Base-by-base conservation (phyloP, 2,888 invertebrate genomes). In the Zhuqinia jingwanae region DNA sequence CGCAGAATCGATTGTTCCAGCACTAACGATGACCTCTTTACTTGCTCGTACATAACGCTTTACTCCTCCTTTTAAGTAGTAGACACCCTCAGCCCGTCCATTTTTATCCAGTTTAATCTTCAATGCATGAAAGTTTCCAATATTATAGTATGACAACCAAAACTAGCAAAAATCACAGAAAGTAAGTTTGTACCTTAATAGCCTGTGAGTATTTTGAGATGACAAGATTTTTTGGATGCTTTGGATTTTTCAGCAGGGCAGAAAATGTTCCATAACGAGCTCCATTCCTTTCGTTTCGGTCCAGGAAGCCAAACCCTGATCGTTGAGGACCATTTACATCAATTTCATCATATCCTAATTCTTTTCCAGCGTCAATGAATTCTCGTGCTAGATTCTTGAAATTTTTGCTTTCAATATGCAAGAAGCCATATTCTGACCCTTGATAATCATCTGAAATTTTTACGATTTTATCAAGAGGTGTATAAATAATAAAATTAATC, bases 1-100 rank as follows among this genome's bases (percentile, higher is more conserved):
- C 2, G 89, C 85, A 15, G 87, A 85, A 68, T 88, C 85, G 22
- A 89, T 75, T 0, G 88, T 63, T 30, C 89, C 89, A 13, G 80
- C 86, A 53, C 87, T 87, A 0, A 89, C 36, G 25, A 89, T 87
- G 2, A 89, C 85, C 68, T 89, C 89, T 53, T 88, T 88, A 11
- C 30, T 85, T 3, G 88, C 88, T 56, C 27, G 42, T 0, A 85
- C 89, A 58, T 78, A 89, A 3, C 75, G 63, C 13, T 81, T 68
- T 1, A 50, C 78, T 20, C 88, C 89, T 27, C 87, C 70, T 47
- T 85, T 86, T 3, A 70, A 0, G 56, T 81, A 89, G 75, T 83
- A 88, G 8, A 89, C 85, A 0, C 89, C 89, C 0, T 65, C 75
- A 0, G 87, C 89, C 25, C 80, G 56, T 36, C 86, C 86, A 63